Base-by-base conservation (phyloP, 2,797 vertebrate species). In the Pelodytes ibericus region DNA sequence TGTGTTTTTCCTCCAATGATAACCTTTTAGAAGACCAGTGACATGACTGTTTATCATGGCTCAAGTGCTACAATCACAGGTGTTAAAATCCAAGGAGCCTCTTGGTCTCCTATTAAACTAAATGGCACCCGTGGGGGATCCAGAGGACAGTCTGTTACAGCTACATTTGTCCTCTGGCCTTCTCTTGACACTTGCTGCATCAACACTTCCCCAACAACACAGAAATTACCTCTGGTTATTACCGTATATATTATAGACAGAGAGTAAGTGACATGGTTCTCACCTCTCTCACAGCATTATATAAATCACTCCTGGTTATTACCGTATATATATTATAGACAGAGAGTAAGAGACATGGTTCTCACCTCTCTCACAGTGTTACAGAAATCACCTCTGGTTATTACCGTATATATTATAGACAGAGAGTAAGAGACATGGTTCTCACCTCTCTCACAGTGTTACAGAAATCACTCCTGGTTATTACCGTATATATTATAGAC, bases 281-380 rank as follows among this genome's bases (percentile, higher is more conserved):
- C 77, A 99, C 98, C 91, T 99, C 98, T 87, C 98, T 90, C 18
- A 99, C 96, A 65, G 98, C 97, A 59, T 96, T 98, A 85, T 97
- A 99, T 91, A 99, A 99, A 84, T 99, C 97, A 84, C 98, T 99
- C 75, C 56, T 27, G 56, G 56, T 58, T 58, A 58, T 58, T 26
- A n/a, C n/a, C n/a, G n/a, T n/a, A n/a, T n/a, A 53, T 2, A 5
- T 53, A 20, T 24, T 22, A 53, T 53, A 53, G n/a, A 20, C 4
- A 24, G 7, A 53, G 20, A 44, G 41, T 24, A 24, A 20, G 5
- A n/a, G n/a, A 3, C 26, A 58, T 3, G 13, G 18, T 18, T 3
- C 72, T 64, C 77, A 99, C 98, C 91, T 99, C 98, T 87, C 98
- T 90, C 18, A 99, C 96, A 65, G 98, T 97, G 58, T 96, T 98